These are phyloP conservation scores for Mobula hypostoma DNA, from an alignment of 2,113 vertebrate species.

Conservation along the genomic window DNA sequence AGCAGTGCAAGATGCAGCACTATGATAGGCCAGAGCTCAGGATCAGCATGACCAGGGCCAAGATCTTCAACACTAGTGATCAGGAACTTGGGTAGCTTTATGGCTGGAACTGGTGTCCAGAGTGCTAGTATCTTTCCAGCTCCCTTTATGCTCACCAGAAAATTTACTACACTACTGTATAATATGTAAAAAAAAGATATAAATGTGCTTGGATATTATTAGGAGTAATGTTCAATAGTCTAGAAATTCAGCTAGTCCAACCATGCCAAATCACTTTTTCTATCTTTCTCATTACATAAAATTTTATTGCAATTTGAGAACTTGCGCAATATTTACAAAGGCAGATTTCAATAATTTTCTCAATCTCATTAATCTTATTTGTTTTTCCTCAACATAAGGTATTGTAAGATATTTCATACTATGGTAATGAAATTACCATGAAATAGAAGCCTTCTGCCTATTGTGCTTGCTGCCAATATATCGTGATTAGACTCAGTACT, in stretches of 20 bases:
- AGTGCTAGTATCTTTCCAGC: too few species aligned
- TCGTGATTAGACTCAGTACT: background rate
- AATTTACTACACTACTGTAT: too few species aligned
- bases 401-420: background rate
- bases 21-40: too few species aligned
- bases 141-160: too few species aligned
- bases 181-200: too few species aligned
- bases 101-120: too few species aligned
- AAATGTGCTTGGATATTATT: too few species aligned
- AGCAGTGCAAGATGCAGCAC: too few species aligned
- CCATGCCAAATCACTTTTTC: background rate
- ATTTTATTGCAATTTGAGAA: background rate
- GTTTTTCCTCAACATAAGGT: background rate
- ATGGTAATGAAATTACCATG: background rate
- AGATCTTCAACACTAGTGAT: too few species aligned
- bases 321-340: background rate
- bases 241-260: background rate
- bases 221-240: too few species aligned
- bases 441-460: constrained; percentile 11
- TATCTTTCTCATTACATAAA: background rate
- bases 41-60: too few species aligned
- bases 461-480: background rate
- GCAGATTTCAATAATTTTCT: background rate
- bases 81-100: too few species aligned
- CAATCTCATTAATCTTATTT: constrained; percentile 9